Conservation (phyloP, 2,888 invertebrate species). For the Ischnura elegans region DNA sequence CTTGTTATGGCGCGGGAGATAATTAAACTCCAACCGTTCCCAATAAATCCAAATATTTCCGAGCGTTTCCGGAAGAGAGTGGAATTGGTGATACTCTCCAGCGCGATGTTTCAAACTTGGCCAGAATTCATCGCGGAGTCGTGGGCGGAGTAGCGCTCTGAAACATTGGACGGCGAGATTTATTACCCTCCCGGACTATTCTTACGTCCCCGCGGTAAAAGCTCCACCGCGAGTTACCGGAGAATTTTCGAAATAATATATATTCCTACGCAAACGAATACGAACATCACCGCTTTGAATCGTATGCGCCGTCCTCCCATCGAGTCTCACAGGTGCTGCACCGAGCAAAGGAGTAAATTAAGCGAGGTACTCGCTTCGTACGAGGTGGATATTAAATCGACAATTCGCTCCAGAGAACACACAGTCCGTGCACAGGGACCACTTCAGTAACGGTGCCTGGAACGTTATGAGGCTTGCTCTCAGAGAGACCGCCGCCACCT, state of each 20-base stretch:
- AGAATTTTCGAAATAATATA: background rate
- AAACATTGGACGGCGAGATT: background rate
- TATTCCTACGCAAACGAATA: background rate
- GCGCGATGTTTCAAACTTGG: too few species aligned
- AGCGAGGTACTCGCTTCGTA: background rate
- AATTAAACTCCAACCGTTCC: too few species aligned
- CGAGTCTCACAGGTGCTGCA: background rate
- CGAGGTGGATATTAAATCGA: background rate
- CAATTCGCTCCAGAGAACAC: background rate
- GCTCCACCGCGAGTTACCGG: background rate
- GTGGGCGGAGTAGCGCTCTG: too few species aligned
- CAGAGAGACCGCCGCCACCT: background rate
- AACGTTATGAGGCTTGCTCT: background rate
- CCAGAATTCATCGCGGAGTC: too few species aligned
- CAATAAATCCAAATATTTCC: too few species aligned
- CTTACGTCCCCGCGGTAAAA: background rate
- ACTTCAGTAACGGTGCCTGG: background rate
- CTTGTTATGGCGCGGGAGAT: too few species aligned
- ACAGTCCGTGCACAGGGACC: background rate
- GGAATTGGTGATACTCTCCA: too few species aligned
- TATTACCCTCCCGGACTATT: background rate
- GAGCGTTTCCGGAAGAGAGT: too few species aligned
- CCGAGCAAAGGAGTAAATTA: background rate
- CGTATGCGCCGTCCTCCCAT: background rate
- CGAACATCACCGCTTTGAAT: background rate